These are phyloP conservation scores for Trachurus trachurus DNA, from an alignment of 2,797 vertebrate species.

Conservation along the genomic window DNA sequence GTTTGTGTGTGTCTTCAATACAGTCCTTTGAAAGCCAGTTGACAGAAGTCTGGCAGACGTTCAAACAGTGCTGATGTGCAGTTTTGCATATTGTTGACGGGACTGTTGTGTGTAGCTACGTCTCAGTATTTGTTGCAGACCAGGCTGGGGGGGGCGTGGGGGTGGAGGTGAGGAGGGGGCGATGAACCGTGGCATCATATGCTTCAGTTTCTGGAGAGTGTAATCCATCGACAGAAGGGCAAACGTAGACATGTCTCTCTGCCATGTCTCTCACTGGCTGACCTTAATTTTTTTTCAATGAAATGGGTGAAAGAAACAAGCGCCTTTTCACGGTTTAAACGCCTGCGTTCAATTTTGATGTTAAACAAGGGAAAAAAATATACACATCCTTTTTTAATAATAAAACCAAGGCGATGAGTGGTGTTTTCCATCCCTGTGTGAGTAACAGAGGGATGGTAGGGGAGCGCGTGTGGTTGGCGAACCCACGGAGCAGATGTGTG, in stretches of 20 bases:
- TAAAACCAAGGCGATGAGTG: slow-evolving; percentile 3
- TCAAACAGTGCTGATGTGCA: slow-evolving; percentile 21
- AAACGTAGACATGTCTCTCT: neutral
- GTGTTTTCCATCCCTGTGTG: slow-evolving; percentile 41
- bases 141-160: too few relatives aligned
- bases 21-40: slow-evolving; percentile 44
- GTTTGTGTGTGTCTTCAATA: slow-evolving; percentile 21
- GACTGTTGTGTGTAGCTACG: slow-evolving; percentile 21
- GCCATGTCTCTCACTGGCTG: neutral
- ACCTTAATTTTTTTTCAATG: neutral
- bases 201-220: slow-evolving; percentile 1
- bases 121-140: slow-evolving; percentile 9
- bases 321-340: neutral
- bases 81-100: slow-evolving; percentile 44
- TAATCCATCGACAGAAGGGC: slow-evolving; percentile 4
- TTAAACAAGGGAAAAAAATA: neutral
- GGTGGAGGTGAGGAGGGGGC: neutral
- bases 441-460: slow-evolving; percentile 12
- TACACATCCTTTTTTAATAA: neutral
- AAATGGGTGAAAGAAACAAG: neutral
- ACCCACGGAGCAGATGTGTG: slow-evolving; percentile 65
- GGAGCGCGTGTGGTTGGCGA: slow-evolving; percentile 36
- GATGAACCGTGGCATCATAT: neutral
- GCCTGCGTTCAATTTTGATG: neutral
- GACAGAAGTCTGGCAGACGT: slow-evolving; percentile 44